Evolutionary conservation across 1,140 invertebrate genomes (phyloP).

Genomic region (Oscheius sp.): DNA sequence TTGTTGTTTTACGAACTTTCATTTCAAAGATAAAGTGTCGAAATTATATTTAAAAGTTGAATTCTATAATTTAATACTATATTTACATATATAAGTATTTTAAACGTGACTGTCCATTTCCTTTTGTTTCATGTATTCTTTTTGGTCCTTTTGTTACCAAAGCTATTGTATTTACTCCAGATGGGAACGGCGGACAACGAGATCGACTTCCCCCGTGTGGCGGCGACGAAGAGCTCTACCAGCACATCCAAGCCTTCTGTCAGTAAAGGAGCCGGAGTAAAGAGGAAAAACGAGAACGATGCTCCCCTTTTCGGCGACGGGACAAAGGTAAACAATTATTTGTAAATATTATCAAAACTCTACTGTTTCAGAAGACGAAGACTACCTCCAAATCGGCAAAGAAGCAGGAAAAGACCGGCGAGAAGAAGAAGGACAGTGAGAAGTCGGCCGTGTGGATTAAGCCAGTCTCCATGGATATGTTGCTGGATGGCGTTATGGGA

Average conservation of each 20-base stretch:
- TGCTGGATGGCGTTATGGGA: constrained; percentile 47
- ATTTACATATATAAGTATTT: neutral
- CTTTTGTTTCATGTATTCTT: neutral
- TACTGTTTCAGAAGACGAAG: constrained; percentile 38
- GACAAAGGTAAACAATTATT: constrained; percentile 16
- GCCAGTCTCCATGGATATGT: constrained; percentile 36
- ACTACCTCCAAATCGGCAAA: neutral
- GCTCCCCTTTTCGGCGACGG: neutral
- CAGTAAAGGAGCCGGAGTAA: neutral
- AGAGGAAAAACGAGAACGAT: neutral
- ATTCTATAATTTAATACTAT: neutral
- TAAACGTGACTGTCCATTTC: neutral
- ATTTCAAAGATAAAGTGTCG: neutral
- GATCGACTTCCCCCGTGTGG: constrained; percentile 39
- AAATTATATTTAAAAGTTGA: neutral
- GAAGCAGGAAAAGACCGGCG: constrained; percentile 28
- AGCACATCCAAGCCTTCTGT: constrained; percentile 32
- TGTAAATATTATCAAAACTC: constrained; percentile 1
- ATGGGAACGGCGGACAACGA: constrained; percentile 3
- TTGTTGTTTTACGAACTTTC: neutral
- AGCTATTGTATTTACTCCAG: neutral
- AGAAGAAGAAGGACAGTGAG: constrained; percentile 28
- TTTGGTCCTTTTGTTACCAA: neutral
- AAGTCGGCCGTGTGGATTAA: constrained; percentile 20
- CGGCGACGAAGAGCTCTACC: no score